Percentiles rank a stretch among this genome's conserved stretches.
These are phyloP conservation scores for Cochlearius cochlearius DNA, from an alignment of 2,113 vertebrate species.

Conservation along the genomic window DNA sequence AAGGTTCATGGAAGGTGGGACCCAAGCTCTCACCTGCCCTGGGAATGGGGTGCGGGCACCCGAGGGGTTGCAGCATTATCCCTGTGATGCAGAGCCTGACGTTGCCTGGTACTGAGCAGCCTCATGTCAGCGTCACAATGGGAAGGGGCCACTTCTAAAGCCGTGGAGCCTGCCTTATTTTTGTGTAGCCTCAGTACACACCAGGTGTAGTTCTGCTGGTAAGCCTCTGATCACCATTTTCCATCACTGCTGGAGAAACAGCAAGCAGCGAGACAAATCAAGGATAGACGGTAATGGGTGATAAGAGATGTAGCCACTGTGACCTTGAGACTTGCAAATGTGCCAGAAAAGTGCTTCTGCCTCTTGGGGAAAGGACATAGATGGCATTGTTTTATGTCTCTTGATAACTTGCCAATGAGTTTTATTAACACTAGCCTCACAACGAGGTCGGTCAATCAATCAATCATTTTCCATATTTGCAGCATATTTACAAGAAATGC, in stretches of 20 bases:
- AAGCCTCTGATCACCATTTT: not conserved
- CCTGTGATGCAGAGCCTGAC: not conserved
- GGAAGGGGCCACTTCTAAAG: not conserved
- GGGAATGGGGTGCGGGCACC: not conserved
- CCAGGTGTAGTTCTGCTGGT: not conserved
- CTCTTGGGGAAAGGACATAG: not conserved
- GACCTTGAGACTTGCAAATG: slow-evolving; percentile 33
- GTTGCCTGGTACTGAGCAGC: not conserved
- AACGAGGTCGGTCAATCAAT: slow-evolving; percentile 59
- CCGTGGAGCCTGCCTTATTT: not conserved
- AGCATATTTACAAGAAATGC: slow-evolving; percentile 47
- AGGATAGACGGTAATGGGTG: not conserved
- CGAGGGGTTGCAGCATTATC: not conserved
- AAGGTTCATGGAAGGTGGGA: not conserved
- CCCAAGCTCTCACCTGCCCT: not conserved
- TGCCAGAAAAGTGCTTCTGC: not conserved
- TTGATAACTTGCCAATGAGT: slow-evolving; percentile 41
- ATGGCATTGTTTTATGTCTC: slow-evolving; percentile 9
- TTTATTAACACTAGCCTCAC: slow-evolving; percentile 36
- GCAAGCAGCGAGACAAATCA: not conserved
- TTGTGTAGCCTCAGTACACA: not conserved
- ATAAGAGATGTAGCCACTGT: not conserved
- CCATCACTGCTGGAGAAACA: not conserved
- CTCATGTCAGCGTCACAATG: not conserved
- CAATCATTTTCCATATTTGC: slow-evolving; percentile 53